Evolutionary conservation across 2,113 vertebrate genomes (phyloP).

Genomic region (Hemiprocne comata): DNA sequence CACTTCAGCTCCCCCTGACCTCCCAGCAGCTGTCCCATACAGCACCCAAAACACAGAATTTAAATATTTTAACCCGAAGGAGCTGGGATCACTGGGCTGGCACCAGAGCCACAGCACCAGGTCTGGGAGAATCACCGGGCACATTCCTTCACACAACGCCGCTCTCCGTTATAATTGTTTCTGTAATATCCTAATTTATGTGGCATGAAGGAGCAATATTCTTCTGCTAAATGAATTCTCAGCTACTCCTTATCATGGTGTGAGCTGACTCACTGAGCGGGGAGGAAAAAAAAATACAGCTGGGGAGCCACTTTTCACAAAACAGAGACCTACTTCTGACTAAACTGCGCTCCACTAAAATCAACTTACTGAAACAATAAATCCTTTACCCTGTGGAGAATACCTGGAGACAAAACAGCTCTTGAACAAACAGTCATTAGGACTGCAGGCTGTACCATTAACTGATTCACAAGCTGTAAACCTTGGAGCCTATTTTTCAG

Average conservation of each 20-base stretch:
- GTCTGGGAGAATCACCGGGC: neutral
- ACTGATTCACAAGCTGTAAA: neutral
- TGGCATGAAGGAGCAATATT: constrained; percentile 46
- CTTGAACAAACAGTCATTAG: constrained; percentile 16
- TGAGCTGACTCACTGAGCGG: neutral
- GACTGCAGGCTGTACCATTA: constrained; percentile 1
- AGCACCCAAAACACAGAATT: neutral
- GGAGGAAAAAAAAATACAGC: neutral
- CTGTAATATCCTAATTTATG: constrained; percentile 22
- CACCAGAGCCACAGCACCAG: accelerated
- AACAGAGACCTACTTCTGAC: constrained; percentile 19
- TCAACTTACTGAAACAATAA: constrained; percentile 63
- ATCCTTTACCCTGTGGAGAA: constrained; percentile 22
- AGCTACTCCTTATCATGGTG: neutral
- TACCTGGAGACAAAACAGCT: constrained; percentile 37
- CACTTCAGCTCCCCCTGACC: neutral
- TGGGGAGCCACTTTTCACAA: constrained; percentile 26
- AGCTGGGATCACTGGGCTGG: neutral
- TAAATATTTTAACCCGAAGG: neutral
- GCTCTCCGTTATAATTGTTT: neutral
- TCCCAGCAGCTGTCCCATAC: accelerated
- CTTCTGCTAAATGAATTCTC: constrained; percentile 59
- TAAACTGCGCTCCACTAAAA: constrained; percentile 40
- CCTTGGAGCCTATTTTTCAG: neutral
- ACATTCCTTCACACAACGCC: neutral